Evolutionary conservation across 2,113 vertebrate species (phyloP).

Genomic region (Zosterops japonicus): DNA sequence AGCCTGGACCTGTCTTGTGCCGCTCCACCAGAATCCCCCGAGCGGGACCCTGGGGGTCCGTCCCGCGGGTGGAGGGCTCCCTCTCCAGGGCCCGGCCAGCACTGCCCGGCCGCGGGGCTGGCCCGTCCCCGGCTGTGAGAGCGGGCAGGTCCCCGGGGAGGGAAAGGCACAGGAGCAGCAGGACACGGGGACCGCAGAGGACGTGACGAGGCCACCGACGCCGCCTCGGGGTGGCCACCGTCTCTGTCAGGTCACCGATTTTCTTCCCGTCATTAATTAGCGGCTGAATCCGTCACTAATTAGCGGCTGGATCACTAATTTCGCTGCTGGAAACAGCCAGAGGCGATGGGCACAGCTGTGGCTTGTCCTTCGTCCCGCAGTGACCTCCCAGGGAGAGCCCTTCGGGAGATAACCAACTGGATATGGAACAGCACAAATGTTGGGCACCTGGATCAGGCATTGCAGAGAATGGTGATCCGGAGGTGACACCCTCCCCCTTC

Average conservation of each 20-base stretch:
- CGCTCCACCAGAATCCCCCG: rapidly evolving
- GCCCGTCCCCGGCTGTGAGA: background rate
- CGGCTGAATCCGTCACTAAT: background rate
- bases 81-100: slow-evolving; percentile 14
- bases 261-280: background rate
- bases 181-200: background rate
- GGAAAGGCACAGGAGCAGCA: rapidly evolving
- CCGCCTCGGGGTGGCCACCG: background rate
- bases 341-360: background rate
- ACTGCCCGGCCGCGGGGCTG: background rate
- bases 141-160: background rate
- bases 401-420: background rate
- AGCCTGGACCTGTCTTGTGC: background rate
- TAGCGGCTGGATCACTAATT: background rate
- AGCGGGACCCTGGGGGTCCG: background rate
- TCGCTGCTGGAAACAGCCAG: background rate
- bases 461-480: too few relatives aligned
- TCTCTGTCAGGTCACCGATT: background rate
- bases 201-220: background rate
- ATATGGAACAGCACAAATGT: rapidly evolving
- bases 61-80: background rate
- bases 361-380: background rate
- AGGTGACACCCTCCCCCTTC: too few relatives aligned
- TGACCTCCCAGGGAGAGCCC: background rate
- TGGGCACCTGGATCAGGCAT: background rate